Evolutionary conservation across 1,140 invertebrate species (phyloP).

Genomic region (Leptinotarsa undecemlineata): DNA sequence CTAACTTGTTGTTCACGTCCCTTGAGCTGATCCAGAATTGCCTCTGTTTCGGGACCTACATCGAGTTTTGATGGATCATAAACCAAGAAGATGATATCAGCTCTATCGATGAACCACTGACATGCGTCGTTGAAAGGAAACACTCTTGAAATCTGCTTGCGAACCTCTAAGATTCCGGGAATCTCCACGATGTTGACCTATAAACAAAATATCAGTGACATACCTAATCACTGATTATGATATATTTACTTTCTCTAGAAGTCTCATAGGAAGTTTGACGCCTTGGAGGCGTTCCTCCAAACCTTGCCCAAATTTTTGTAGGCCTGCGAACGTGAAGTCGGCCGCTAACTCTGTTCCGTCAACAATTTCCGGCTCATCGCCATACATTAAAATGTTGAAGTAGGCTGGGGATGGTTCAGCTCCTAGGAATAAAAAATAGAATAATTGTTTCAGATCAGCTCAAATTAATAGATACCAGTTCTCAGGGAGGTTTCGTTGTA

Average conservation of each 20-base stretch:
- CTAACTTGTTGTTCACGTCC: slow-evolving; percentile 85
- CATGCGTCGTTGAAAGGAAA: slow-evolving; percentile 95
- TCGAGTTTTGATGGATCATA: slow-evolving; percentile 95
- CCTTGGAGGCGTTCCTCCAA: slow-evolving; percentile 87
- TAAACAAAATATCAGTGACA: neutral
- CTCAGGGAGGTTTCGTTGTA: slow-evolving; percentile 79
- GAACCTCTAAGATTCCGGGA: slow-evolving; percentile 91
- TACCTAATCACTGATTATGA: slow-evolving; percentile 27
- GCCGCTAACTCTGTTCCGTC: slow-evolving; percentile 91
- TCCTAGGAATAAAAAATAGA: slow-evolving; percentile 62
- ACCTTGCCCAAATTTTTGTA: slow-evolving; percentile 94
- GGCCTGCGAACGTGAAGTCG: slow-evolving; percentile 89
- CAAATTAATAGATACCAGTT: slow-evolving; percentile 69
- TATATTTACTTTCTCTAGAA: slow-evolving; percentile 81
- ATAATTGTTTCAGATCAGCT: slow-evolving; percentile 1
- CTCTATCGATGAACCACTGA: slow-evolving; percentile 95
- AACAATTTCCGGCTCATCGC: slow-evolving; percentile 79
- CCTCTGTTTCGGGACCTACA: slow-evolving; percentile 91
- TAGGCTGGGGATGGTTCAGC: slow-evolving; percentile 91
- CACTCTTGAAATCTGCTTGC: slow-evolving; percentile 88
- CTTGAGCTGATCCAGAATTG: slow-evolving; percentile 89
- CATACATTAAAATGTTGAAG: slow-evolving; percentile 91
- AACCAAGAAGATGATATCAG: slow-evolving; percentile 92
- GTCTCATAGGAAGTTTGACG: slow-evolving; percentile 76
- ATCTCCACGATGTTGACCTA: slow-evolving; percentile 96